Percentiles rank a stretch among this genome's conserved stretches.
These are phyloP conservation scores for Uloborus plumipes DNA, from an alignment of 2,888 invertebrate genomes.

Conservation along the genomic window DNA sequence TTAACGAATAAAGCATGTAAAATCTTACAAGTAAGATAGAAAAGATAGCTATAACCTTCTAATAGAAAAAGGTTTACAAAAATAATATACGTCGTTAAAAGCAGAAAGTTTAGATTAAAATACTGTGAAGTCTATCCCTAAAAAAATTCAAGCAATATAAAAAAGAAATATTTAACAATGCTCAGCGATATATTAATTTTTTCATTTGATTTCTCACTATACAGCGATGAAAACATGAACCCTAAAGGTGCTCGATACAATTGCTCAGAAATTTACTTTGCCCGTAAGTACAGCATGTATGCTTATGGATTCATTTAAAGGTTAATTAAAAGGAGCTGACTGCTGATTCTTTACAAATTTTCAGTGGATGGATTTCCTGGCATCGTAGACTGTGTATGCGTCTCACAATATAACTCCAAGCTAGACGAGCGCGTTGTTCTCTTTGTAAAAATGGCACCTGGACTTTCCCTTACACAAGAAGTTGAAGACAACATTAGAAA, in stretches of 20 bases:
- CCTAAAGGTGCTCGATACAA: conserved; percentile 77
- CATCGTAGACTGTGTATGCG: conserved; percentile 75
- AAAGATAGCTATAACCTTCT: too few relatives aligned
- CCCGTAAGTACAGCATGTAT: conserved; percentile 70
- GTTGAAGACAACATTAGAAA: conserved; percentile 71
- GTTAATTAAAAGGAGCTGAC: neutral
- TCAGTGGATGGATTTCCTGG: conserved; percentile 74
- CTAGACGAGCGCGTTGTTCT: conserved; percentile 75
- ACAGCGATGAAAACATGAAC: conserved; percentile 70
- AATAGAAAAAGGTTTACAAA: too few relatives aligned
- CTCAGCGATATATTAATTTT: too few relatives aligned
- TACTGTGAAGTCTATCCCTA: too few relatives aligned
- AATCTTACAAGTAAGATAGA: too few relatives aligned
- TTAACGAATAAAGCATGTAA: too few relatives aligned
- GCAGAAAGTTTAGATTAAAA: too few relatives aligned
- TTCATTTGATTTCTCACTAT: neutral
- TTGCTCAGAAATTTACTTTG: conserved; percentile 76
- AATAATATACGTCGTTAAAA: too few relatives aligned
- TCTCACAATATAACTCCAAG: conserved; percentile 73
- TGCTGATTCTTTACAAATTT: conserved; percentile 25
- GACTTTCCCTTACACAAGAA: conserved; percentile 70
- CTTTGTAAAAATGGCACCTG: conserved; percentile 74
- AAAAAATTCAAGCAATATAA: too few relatives aligned
- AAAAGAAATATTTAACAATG: too few relatives aligned
- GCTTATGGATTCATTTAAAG: neutral